phyloP scores from a whole-genome alignment of 2,888 invertebrate genomes.

The Hartigia nigra region DNA sequence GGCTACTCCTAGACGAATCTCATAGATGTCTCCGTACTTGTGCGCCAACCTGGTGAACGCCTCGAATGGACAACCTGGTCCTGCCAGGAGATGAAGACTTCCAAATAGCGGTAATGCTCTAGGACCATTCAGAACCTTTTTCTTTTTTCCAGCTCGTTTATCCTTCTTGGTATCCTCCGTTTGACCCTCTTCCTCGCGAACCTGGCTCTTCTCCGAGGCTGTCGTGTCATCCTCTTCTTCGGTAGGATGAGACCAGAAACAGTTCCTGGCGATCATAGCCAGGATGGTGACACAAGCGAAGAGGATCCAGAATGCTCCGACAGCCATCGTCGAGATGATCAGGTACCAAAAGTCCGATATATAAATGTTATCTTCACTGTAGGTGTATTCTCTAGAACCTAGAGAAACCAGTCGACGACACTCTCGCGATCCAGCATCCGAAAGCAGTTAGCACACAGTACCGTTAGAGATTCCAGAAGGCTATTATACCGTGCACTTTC shows the following conservation, averaged over 20 bases:
- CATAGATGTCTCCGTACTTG: conserved; percentile 79
- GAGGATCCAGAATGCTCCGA: conserved; percentile 22
- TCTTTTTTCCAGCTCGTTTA: not conserved
- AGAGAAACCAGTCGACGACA: not conserved
- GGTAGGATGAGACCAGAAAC: not conserved
- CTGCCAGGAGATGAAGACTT: conserved; percentile 75
- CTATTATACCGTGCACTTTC: not conserved
- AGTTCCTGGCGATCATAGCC: conserved; percentile 17
- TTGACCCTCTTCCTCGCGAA: not conserved
- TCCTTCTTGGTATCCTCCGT: conserved; percentile 11
- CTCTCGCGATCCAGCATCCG: conserved; percentile 1
- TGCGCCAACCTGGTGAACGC: conserved; percentile 77
- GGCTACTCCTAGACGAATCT: conserved; percentile 75
- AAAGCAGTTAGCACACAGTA: conserved; percentile 3
- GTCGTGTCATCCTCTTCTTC: conserved; percentile 13
- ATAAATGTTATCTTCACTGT: conserved; percentile 3
- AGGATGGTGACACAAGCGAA: conserved; percentile 28
- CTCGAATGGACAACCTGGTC: conserved; percentile 76
- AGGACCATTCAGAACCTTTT: conserved; percentile 40
- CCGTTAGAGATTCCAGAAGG: not conserved
- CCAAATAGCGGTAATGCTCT: conserved; percentile 74
- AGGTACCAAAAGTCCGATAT: not conserved
- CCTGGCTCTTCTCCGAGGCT: not conserved
- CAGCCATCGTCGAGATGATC: conserved; percentile 17
- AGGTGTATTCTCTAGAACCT: conserved; percentile 5